These are phyloP conservation scores for Lasioglossum pauxillum DNA, from an alignment of 2,888 invertebrate genomes.

Conservation along the genomic window DNA sequence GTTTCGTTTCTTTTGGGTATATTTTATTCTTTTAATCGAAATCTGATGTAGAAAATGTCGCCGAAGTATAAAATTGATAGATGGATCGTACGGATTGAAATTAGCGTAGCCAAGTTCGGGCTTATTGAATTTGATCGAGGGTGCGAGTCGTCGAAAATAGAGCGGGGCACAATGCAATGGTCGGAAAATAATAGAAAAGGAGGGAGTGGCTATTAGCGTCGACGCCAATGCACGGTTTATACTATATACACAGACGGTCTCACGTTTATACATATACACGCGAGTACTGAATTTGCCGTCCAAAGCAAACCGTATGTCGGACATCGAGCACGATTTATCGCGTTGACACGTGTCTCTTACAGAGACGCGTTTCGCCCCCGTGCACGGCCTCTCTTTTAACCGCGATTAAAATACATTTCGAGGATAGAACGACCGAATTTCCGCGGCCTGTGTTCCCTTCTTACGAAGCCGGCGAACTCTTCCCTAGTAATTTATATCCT, in stretches of 20 bases:
- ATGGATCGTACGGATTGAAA: neutral
- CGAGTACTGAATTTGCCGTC: constrained; percentile 69
- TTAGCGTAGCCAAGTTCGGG: neutral
- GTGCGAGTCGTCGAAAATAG: neutral
- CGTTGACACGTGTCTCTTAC: constrained; percentile 80
- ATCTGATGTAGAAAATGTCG: neutral
- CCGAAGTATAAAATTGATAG: neutral
- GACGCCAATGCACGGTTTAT: constrained; percentile 48
- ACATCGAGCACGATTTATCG: constrained; percentile 83
- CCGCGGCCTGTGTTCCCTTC: constrained; percentile 47
- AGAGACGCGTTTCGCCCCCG: constrained; percentile 56
- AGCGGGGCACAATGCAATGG: constrained; percentile 7
- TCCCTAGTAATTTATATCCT: constrained; percentile 51
- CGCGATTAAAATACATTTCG: constrained; percentile 73
- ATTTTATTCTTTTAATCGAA: neutral
- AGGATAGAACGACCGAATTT: constrained; percentile 67
- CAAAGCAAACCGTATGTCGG: constrained; percentile 81
- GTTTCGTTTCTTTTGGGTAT: neutral
- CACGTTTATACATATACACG: constrained; percentile 51
- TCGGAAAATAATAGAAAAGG: constrained; percentile 19
- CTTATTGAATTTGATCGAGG: neutral
- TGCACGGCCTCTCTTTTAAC: constrained; percentile 61
- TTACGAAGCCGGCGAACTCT: constrained; percentile 43
- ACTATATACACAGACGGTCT: constrained; percentile 25
- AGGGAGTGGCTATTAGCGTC: neutral